These are phyloP conservation scores for Drosophila nigricruria DNA, from an alignment of 2,888 invertebrate species.

Conservation along the genomic window DNA sequence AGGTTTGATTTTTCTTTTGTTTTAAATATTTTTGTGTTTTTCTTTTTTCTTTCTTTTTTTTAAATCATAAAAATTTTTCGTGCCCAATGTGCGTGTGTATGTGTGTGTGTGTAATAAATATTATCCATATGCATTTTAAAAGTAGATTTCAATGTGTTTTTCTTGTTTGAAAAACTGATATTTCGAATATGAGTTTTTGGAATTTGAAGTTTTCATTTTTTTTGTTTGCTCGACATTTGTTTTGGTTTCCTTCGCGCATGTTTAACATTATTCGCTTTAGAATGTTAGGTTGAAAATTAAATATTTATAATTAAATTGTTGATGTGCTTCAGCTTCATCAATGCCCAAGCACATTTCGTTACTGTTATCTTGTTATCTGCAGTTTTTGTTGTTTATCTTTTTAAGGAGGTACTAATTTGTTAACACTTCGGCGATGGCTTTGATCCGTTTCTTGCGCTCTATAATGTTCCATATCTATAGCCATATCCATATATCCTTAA, in stretches of 20 bases:
- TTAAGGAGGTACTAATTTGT: conserved; percentile 78
- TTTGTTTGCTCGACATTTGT: conserved; percentile 30
- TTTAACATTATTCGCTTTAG: conserved; percentile 67
- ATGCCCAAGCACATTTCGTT: conserved; percentile 43
- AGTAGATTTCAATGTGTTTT: conserved; percentile 37
- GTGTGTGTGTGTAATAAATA: conserved; percentile 65
- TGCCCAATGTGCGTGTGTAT: conserved; percentile 55
- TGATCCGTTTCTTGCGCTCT: conserved; percentile 13
- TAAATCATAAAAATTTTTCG: conserved; percentile 16
- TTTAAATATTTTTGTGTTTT: neutral
- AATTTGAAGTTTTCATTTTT: conserved; percentile 39
- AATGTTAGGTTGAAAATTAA: conserved; percentile 46
- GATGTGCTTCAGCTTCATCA: conserved; percentile 31
- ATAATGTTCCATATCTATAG: conserved; percentile 22
- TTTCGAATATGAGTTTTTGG: conserved; percentile 65
- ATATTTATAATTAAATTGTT: conserved; percentile 29
- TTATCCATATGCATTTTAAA: conserved; percentile 53
- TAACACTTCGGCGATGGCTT: conserved; percentile 60
- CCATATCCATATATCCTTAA: conserved; percentile 1
- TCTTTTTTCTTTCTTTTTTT: conserved; percentile 1
- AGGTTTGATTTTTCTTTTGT: conserved; percentile 6
- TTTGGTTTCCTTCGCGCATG: conserved; percentile 59
- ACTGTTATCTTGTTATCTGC: conserved; percentile 19
- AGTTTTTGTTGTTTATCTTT: conserved; percentile 38
- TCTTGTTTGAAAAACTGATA: conserved; percentile 58